These are phyloP conservation scores for Notarius lentiginosus DNA, from an alignment of 2,113 vertebrate genomes.

Conservation along the genomic window DNA sequence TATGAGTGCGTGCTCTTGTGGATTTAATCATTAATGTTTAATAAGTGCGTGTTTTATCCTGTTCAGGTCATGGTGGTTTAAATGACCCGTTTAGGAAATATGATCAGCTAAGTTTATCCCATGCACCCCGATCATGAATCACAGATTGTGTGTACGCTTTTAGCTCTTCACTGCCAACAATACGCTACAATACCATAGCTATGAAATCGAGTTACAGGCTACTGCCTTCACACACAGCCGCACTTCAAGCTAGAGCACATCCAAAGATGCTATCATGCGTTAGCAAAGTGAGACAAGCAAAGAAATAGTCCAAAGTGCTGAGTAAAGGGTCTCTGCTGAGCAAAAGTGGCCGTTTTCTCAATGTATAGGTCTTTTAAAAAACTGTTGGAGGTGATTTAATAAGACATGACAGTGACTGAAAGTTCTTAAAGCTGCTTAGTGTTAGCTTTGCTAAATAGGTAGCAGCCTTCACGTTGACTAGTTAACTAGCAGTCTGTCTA, in stretches of 20 bases:
- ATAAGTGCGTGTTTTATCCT: not conserved
- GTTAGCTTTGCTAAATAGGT: not conserved
- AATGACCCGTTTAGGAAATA: not conserved
- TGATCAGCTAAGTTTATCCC: not conserved
- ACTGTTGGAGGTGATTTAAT: not conserved
- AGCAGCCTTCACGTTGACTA: not conserved
- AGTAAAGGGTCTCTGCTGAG: not conserved
- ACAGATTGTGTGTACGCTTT: not conserved
- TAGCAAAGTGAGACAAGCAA: not conserved
- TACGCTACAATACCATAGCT: not conserved
- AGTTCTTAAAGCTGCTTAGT: not conserved
- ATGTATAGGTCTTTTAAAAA: not conserved
- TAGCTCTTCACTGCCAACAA: slow-evolving; percentile 8
- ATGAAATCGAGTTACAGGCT: not conserved
- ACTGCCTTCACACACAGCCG: not conserved
- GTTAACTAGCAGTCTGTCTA: not conserved
- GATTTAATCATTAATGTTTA: not conserved
- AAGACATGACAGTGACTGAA: not conserved
- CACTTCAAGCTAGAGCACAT: slow-evolving; percentile 23
- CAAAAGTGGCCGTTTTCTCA: not conserved
- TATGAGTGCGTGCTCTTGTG: not conserved
- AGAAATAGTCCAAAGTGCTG: not conserved
- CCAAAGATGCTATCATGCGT: slow-evolving; percentile 33
- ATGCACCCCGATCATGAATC: not conserved
- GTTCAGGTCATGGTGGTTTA: not conserved